Evolutionary conservation across 2,797 vertebrate genomes (phyloP).

Genomic region (Percopsis omiscomaycus): DNA sequence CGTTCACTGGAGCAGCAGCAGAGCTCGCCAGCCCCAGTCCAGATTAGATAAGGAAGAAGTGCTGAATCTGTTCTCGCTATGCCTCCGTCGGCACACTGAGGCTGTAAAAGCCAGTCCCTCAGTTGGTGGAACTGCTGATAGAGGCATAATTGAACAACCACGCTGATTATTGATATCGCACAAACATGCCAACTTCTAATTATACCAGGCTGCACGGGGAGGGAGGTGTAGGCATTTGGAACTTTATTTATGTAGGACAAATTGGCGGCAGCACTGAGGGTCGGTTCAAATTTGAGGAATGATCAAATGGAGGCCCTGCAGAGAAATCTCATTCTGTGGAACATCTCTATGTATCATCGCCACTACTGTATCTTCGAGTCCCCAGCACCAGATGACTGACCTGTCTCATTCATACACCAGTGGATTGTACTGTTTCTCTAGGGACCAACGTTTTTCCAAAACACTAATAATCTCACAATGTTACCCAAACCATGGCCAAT

Average conservation of each 20-base stretch:
- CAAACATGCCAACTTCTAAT: constrained; percentile 73
- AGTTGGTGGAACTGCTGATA: constrained; percentile 74
- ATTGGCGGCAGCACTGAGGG: constrained; percentile 1
- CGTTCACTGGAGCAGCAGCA: constrained; percentile 38
- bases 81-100: constrained; percentile 58
- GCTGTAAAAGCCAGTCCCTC: constrained; percentile 66
- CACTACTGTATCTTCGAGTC: neutral
- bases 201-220: constrained; percentile 52
- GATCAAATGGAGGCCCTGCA: constrained; percentile 6
- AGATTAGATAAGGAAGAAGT: constrained; percentile 82
- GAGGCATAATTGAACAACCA: constrained; percentile 75
- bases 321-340: constrained; percentile 4
- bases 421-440: neutral
- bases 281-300: constrained; percentile 30
- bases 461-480: constrained; percentile 1
- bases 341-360: neutral
- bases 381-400: neutral
- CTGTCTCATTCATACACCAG: neutral
- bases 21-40: constrained; percentile 56
- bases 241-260: constrained; percentile 23
- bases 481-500: neutral
- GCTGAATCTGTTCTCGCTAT: constrained; percentile 76
- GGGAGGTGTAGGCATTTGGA: constrained; percentile 26
- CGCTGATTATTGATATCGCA: constrained; percentile 76
- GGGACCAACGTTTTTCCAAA: neutral